These are phyloP conservation scores for Pseudoips prasinana DNA, from an alignment of 2,888 invertebrate species.

Conservation along the genomic window DNA sequence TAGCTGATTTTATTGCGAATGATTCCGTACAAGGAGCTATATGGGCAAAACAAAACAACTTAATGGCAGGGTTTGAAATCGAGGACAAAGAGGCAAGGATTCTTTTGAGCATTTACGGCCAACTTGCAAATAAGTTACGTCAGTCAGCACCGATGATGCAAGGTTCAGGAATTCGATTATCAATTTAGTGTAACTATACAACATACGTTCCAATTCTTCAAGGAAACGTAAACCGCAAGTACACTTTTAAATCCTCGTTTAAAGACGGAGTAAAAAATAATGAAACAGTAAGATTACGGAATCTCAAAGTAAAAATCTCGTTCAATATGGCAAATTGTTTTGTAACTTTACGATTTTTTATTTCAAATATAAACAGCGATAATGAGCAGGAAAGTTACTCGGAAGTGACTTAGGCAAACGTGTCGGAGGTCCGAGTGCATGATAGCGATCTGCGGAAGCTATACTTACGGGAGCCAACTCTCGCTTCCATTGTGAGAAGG, in stretches of 20 bases:
- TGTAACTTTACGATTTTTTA: too few species aligned
- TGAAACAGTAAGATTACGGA: constrained; percentile 1
- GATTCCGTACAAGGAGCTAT: constrained; percentile 54
- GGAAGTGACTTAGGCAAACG: constrained; percentile 50
- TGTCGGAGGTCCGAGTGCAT: constrained; percentile 48
- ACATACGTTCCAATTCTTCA: constrained; percentile 9
- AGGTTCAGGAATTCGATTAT: constrained; percentile 24
- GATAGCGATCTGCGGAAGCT: constrained; percentile 69
- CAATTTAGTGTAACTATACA: constrained; percentile 22
- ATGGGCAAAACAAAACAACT: constrained; percentile 48
- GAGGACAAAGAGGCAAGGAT: constrained; percentile 39
- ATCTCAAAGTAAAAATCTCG: too few species aligned
- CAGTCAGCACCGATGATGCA: constrained; percentile 20
- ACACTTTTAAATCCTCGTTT: background rate
- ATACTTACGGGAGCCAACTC: constrained; percentile 55
- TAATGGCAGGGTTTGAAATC: constrained; percentile 45
- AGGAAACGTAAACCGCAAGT: constrained; percentile 22
- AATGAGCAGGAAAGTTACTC: constrained; percentile 43
- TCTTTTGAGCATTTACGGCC: constrained; percentile 21
- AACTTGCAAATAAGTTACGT: constrained; percentile 18
- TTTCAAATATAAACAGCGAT: too few species aligned
- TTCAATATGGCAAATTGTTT: background rate
- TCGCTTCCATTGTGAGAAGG: constrained; percentile 68
- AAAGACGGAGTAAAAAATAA: background rate
- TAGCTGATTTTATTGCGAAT: constrained; percentile 50